These are phyloP conservation scores for Galaxias olidus DNA, from an alignment of 2,797 vertebrate genomes.

Conservation along the genomic window DNA sequence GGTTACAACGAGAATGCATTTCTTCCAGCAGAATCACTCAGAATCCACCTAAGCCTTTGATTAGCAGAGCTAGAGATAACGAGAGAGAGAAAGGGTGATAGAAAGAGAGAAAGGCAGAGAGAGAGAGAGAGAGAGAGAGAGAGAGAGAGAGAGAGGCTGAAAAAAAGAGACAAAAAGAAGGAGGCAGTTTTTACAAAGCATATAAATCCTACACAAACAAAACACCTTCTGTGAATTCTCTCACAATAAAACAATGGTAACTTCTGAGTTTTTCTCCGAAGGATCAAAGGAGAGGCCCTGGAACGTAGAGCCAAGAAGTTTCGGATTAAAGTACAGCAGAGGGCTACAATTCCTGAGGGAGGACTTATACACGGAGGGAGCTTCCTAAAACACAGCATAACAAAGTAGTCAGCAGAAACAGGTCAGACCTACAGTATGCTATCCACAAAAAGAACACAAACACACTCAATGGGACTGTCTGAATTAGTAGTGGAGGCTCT, in stretches of 20 bases:
- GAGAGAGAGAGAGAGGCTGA: too few species aligned
- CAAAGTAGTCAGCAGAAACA: too few species aligned
- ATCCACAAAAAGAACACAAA: too few species aligned
- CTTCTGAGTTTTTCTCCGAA: slow-evolving; percentile 21
- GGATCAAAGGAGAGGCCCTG: slow-evolving; percentile 28
- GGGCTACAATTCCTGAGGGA: slow-evolving; percentile 33
- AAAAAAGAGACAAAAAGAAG: too few species aligned
- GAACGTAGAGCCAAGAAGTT: slow-evolving; percentile 34
- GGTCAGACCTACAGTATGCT: too few species aligned
- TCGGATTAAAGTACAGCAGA: slow-evolving; percentile 46
- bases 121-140: not conserved
- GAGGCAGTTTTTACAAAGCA: not conserved
- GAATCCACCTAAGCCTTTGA: not conserved
- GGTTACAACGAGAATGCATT: not conserved
- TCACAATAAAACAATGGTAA: slow-evolving; percentile 16
- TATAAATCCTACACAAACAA: not conserved
- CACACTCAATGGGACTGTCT: too few species aligned
- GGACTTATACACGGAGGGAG: slow-evolving; percentile 12
- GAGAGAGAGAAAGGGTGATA: not conserved
- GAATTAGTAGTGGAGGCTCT: too few species aligned
- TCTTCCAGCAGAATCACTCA: slow-evolving; percentile 5
- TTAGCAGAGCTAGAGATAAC: not conserved
- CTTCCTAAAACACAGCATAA: slow-evolving; percentile 33
- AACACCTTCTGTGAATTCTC: not conserved
- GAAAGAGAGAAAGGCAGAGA: not conserved